phyloP scores from a whole-genome alignment of 2,888 invertebrate genomes.

The Drosophila mimica region DNA sequence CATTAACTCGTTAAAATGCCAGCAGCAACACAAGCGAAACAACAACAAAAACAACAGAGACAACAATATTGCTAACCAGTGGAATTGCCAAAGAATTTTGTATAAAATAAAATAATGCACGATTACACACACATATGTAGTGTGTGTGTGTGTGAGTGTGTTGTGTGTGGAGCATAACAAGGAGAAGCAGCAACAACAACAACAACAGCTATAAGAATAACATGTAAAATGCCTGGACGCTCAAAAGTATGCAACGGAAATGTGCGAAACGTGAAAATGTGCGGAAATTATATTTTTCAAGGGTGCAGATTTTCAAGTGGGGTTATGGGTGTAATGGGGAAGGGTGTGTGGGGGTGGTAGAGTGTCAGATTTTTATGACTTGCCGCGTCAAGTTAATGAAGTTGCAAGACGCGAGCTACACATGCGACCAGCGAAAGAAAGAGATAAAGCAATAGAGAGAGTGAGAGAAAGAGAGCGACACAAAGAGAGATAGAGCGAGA shows the following conservation, averaged over 20 bases:
- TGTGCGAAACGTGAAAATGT: constrained; percentile 79
- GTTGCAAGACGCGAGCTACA: constrained; percentile 46
- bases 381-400: constrained; percentile 69
- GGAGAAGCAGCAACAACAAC: not conserved
- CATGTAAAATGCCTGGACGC: constrained; percentile 65
- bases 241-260: constrained; percentile 77
- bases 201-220: constrained; percentile 28
- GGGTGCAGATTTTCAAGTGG: constrained; percentile 42
- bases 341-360: not conserved
- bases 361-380: constrained; percentile 67
- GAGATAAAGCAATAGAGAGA: constrained; percentile 22
- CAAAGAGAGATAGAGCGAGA: constrained; percentile 3
- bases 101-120: constrained; percentile 70
- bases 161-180: constrained; percentile 13
- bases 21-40: constrained; percentile 53
- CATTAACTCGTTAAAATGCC: constrained; percentile 82
- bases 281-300: constrained; percentile 74
- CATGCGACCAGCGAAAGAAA: constrained; percentile 40
- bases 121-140: constrained; percentile 12
- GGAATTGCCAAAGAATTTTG: constrained; percentile 65
- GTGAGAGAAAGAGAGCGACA: constrained; percentile 10
- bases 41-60: constrained; percentile 34
- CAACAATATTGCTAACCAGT: constrained; percentile 44
- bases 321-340: not conserved
- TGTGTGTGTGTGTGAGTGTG: not conserved